Conservation (phyloP, 2,113 vertebrate species). For the Tretioscincus oriximinensis region DNA sequence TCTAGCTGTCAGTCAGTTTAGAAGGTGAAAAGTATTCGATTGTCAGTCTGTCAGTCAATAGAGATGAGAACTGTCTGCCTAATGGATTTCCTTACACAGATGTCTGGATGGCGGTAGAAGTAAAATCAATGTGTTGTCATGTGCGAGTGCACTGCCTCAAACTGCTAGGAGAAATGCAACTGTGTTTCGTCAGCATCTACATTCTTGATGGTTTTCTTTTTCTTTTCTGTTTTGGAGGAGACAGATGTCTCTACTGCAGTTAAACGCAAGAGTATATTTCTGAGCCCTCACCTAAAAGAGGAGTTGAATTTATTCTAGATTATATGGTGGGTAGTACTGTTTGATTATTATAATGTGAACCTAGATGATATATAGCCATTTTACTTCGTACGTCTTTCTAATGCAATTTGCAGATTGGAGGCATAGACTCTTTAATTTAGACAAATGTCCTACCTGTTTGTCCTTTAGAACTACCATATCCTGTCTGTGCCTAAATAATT, state of each 20-base stretch:
- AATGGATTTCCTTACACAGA: slow-evolving; percentile 98
- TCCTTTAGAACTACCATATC: slow-evolving; percentile 17
- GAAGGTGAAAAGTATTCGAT: slow-evolving; percentile 93
- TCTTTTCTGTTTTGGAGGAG: slow-evolving; percentile 60
- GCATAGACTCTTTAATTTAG: slow-evolving; percentile 15
- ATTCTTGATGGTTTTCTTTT: slow-evolving; percentile 58
- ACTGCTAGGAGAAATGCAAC: slow-evolving; percentile 87
- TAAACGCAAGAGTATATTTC: slow-evolving; percentile 49
- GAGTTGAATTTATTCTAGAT: not conserved
- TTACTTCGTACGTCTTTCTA: slow-evolving; percentile 26
- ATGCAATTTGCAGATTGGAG: slow-evolving; percentile 36
- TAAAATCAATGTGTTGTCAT: slow-evolving; percentile 99
- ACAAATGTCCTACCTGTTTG: not conserved
- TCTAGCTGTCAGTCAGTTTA: slow-evolving; percentile 94
- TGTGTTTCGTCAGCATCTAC: slow-evolving; percentile 80
- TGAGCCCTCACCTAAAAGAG: slow-evolving; percentile 19
- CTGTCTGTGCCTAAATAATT: slow-evolving; percentile 14
- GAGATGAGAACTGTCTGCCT: slow-evolving; percentile 97
- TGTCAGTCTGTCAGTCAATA: slow-evolving; percentile 99
- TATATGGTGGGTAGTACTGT: rapidly evolving
- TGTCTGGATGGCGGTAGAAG: slow-evolving; percentile 91
- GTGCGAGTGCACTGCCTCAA: slow-evolving; percentile 86
- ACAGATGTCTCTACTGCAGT: slow-evolving; percentile 65
- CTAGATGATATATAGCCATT: not conserved
- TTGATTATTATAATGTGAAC: not conserved